Base-by-base conservation (phyloP, 2,113 vertebrate species). In the Isurus oxyrinchus region DNA sequence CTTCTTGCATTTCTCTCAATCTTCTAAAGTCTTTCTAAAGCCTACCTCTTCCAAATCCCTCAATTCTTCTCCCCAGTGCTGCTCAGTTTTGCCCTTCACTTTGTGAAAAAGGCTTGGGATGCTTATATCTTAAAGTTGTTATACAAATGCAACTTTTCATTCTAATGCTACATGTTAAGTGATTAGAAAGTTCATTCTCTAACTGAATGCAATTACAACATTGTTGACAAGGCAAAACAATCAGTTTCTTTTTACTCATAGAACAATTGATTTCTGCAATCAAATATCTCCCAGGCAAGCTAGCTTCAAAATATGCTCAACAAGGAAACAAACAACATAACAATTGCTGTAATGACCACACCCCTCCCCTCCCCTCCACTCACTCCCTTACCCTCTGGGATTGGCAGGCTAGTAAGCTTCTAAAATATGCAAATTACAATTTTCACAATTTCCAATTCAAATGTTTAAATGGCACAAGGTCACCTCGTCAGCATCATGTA, bases 181-280 rank as follows among this genome's bases (percentile, higher is more conserved):
- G 66, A 53, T 69, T 44, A 31, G 40, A 53, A 53, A 95, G 25
- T 72, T 10, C 57, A 53, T 69, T 69, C 40, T 2, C 44, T 49
- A 95, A 95, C 94, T 69, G n/a, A 23, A 69, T 69, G 40, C 94
- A 72, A 72, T 95, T 72, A 95, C 3, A 95, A n/a, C 40, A 6
- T 49, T 31, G 11, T 27, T 95, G 61, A 67, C 25, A 19, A 10
- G 23, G 49, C 40, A 95, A 72, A 95, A 95, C 53, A 25, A 69
- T 69, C n/a, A 95, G 63, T 53, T 95, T 53, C 63, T 72, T 49
- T 72, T 95, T 69, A 72, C 63, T 69, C 61, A 95, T 31, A 7
- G 94, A 95, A 72, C 63, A 95, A 72, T 95, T 23, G 66, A 72
- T 95, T 95, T 95, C 63, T 69, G 66, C 66, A 53, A 44, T 95